These are phyloP conservation scores for Rousettus leschenaultii DNA, from an alignment of 2,113 vertebrate genomes.

Conservation along the genomic window DNA sequence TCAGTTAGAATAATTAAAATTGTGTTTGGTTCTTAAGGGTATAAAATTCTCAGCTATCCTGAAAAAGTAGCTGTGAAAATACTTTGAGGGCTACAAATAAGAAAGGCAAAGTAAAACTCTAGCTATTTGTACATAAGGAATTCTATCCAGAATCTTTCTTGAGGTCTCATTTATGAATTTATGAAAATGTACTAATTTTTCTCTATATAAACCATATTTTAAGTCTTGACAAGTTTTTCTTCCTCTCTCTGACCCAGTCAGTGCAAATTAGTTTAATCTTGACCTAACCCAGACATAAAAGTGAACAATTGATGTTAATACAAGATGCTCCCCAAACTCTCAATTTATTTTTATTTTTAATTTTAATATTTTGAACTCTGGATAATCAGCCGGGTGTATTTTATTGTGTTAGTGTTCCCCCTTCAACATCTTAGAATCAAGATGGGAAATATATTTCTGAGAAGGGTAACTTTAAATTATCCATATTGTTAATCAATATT, in stretches of 20 bases:
- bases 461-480: constrained; percentile 16
- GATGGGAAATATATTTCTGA: neutral
- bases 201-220: constrained; percentile 18
- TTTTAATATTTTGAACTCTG: constrained; percentile 24
- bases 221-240: constrained; percentile 12
- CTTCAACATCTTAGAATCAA: neutral
- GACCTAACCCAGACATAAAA: neutral
- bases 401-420: neutral
- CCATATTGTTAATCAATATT: neutral
- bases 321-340: neutral
- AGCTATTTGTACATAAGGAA: neutral
- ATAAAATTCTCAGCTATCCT: neutral
- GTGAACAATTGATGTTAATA: neutral
- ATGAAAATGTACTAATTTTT: neutral
- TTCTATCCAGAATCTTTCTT: neutral
- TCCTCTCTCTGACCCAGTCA: neutral
- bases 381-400: neutral
- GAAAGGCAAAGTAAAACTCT: neutral
- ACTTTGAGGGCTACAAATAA: neutral
- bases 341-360: neutral
- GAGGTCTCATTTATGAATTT: constrained; percentile 4
- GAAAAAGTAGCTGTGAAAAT: neutral
- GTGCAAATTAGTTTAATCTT: constrained; percentile 27
- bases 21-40: neutral
- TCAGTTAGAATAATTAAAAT: neutral